These are phyloP conservation scores for Trichechus manatus DNA, from an alignment of 2,113 vertebrate species.

Conservation along the genomic window DNA sequence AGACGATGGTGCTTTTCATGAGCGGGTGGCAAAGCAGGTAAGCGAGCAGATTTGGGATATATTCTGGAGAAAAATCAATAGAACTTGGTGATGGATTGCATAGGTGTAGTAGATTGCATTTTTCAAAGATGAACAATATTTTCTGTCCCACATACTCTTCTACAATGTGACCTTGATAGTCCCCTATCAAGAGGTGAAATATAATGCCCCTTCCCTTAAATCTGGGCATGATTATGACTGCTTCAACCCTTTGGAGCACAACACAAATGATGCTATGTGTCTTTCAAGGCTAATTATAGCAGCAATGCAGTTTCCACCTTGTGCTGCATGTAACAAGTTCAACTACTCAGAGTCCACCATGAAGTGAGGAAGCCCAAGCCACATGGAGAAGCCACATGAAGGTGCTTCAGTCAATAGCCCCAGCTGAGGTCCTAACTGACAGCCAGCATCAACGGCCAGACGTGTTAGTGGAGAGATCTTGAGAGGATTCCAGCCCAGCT, in stretches of 20 bases:
- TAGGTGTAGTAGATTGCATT: background rate
- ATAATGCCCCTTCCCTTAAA: background rate
- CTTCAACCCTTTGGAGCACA: background rate
- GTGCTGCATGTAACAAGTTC: background rate
- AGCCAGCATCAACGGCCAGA: background rate
- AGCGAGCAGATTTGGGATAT: conserved; percentile 4
- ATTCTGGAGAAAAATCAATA: conserved; percentile 45
- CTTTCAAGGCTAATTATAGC: background rate
- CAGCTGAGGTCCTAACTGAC: background rate
- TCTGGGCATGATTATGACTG: background rate
- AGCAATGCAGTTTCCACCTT: background rate
- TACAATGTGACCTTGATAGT: background rate
- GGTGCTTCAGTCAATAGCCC: background rate
- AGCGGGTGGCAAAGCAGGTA: background rate
- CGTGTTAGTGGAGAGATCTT: background rate
- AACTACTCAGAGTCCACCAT: background rate
- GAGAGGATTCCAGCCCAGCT: background rate
- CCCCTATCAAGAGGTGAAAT: background rate
- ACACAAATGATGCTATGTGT: background rate
- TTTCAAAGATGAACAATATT: background rate
- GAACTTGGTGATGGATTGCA: background rate
- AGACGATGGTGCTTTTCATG: background rate
- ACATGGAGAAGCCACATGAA: background rate
- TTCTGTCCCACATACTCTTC: background rate
- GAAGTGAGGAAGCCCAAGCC: background rate